Evolutionary conservation across 30 jellyfish, hydroid and myxozoan genomes (phyloP).

Genomic region (Aurelia sp.): DNA sequence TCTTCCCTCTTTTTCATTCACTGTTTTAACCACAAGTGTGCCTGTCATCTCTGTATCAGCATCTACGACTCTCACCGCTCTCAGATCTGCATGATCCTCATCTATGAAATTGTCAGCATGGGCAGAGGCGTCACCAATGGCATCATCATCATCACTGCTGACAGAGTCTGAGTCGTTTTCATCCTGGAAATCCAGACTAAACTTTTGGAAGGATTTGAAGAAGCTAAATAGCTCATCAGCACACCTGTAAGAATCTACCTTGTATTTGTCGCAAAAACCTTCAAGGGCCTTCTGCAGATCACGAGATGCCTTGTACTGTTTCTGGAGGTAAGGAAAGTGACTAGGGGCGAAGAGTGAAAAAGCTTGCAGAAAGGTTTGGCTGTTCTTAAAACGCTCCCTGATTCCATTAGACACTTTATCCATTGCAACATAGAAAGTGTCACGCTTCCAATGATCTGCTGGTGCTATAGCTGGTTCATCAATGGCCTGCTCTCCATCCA

Average conservation of each 20-base stretch:
- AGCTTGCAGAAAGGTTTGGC: conserved; percentile 42
- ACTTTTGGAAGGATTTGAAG: conserved; percentile 17
- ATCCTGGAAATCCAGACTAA: neutral
- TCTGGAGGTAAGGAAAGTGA: conserved; percentile 34
- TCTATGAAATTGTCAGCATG: neutral
- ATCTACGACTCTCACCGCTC: conserved; percentile 26
- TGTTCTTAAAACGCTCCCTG: conserved; percentile 35
- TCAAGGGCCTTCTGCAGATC: neutral
- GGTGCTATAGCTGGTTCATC: conserved; percentile 43
- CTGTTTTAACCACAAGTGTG: conserved; percentile 21
- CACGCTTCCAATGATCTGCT: conserved; percentile 60
- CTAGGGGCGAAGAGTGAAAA: conserved; percentile 35
- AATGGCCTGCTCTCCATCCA: conserved; percentile 42
- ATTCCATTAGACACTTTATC: conserved; percentile 60
- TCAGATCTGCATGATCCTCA: conserved; percentile 18
- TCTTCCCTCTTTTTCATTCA: conserved; percentile 24
- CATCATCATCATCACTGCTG: conserved; percentile 19
- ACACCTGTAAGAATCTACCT: conserved; percentile 23
- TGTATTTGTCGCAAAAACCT: conserved; percentile 31
- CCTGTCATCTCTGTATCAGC: conserved; percentile 34
- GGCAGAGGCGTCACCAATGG: conserved; percentile 1
- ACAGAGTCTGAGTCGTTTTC: conserved; percentile 9
- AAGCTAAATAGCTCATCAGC: conserved; percentile 10
- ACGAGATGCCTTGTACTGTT: conserved; percentile 29
- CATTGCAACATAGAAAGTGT: conserved; percentile 51